Evolutionary conservation across 2,888 invertebrate genomes (phyloP), one percentile per base, ranked within the genome.

Genomic region (Platycheirus rosarum): DNA sequence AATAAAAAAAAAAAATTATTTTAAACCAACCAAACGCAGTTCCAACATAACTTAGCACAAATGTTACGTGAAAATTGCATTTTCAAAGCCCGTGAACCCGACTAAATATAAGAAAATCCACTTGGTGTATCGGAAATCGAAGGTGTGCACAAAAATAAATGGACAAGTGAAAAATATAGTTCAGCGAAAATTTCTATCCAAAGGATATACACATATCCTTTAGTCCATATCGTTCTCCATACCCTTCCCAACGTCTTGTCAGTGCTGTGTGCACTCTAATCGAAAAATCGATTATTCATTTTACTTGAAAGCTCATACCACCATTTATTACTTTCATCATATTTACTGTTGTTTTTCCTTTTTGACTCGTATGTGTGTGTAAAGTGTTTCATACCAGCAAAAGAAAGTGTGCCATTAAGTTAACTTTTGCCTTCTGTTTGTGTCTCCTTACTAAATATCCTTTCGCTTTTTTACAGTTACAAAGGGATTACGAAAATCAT

Each of bases 11-110:
- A 48, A 62, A 57, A n/a, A n/a, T n/a, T n/a, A n/a, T 29, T 60
- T 62, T 37, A 57, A 76, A 77, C 26, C 53, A 74, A 66, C 63
- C 71, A 80, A 65, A 77, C 70, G 84, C 57, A 85, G 76, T 85
- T 84, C 46, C 62, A 75, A 60, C 46, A 79, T 65, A 75, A 51
- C 78, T 65, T 69, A 84, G 62, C 75, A 86, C 88, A 86, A 88
- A 88, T 88, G 88, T 86, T 86, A 86, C 86, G 85, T 66, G 85
- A 85, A 86, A 86, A 85, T 80, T 82, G 68, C 66, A 79, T 85
- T 57, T 80, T 84, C 26, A 85, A 86, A 86, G 82, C 85, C 84
- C 86, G 86, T 70, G 86, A 87, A 86, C 87, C 87, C 79, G 87
- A 87, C 85, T 88, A 86, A 86, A 79, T 66, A 16, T n/a, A 26